A percentile compares a stretch with the other conserved stretches of the same genome.
Conservation (phyloP, 2,888 invertebrate genomes). For the Synergus umbraculus region DNA sequence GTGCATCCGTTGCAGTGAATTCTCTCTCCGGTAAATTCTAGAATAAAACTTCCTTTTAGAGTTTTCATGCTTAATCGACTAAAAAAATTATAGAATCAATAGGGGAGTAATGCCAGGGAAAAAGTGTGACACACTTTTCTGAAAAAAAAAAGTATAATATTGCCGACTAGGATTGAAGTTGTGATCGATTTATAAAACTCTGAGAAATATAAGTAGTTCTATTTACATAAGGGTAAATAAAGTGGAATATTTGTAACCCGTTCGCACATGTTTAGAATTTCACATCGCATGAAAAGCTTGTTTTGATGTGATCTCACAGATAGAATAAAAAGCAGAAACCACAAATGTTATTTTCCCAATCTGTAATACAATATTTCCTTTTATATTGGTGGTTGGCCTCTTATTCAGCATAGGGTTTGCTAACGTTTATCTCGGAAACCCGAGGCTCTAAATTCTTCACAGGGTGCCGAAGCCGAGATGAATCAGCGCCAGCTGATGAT, state of each 20-base stretch:
- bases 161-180: background rate
- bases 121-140: conserved; percentile 20
- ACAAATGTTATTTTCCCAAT: background rate
- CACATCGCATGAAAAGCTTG: no score
- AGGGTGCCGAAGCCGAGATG: conserved; percentile 38
- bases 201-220: background rate
- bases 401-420: conserved; percentile 23
- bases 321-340: background rate
- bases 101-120: background rate
- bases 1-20: background rate
- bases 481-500: conserved; percentile 41
- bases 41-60: conserved; percentile 21
- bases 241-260: no score
- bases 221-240: no score
- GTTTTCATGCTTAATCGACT: conserved; percentile 21
- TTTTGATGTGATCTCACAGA: background rate
- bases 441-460: conserved; percentile 26
- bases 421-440: conserved; percentile 28
- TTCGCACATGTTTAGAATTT: no score
- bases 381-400: conserved; percentile 14
- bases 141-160: background rate
- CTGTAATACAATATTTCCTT: conserved; percentile 21
- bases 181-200: background rate
- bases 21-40: background rate
- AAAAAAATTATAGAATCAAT: conserved; percentile 26